Evolutionary conservation across 1,140 invertebrate species (phyloP).

Genomic region (Caenorhabditis latens): DNA sequence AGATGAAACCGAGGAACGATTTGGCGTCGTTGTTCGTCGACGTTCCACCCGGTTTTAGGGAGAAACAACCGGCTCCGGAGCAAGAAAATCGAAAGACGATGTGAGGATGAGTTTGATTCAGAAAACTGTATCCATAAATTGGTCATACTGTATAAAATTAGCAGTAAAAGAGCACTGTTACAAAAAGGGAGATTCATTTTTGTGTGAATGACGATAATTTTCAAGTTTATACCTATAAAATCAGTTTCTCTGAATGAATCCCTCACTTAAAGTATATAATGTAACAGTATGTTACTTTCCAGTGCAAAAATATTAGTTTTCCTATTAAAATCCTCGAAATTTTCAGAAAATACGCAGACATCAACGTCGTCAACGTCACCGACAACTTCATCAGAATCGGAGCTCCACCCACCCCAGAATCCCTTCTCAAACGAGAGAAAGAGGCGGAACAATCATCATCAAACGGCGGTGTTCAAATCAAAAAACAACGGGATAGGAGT

Average conservation of each 20-base stretch:
- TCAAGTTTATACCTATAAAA: too few relatives aligned
- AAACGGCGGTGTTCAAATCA: neutral
- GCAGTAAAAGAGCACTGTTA: too few relatives aligned
- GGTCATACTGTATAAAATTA: too few relatives aligned
- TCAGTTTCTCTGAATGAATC: too few relatives aligned
- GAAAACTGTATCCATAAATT: too few relatives aligned
- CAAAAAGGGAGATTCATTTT: too few relatives aligned
- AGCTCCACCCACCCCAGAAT: constrained; percentile 34
- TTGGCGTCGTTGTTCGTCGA: constrained; percentile 51
- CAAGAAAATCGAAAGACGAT: constrained; percentile 21
- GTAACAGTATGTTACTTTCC: too few relatives aligned
- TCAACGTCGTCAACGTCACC: constrained; percentile 49
- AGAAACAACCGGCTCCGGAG: neutral
- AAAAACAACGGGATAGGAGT: constrained; percentile 12
- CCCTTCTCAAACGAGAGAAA: neutral
- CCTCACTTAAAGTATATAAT: too few relatives aligned
- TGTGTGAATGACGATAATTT: too few relatives aligned
- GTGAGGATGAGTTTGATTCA: neutral
- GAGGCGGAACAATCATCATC: neutral
- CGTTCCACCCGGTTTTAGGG: constrained; percentile 13
- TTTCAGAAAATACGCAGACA: constrained; percentile 34
- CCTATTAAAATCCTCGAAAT: neutral
- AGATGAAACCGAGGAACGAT: neutral
- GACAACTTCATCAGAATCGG: constrained; percentile 48
- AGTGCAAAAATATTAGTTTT: too few relatives aligned